These are phyloP conservation scores for Puntigrus tetrazona DNA, from an alignment of 2,113 vertebrate genomes.

Conservation along the genomic window DNA sequence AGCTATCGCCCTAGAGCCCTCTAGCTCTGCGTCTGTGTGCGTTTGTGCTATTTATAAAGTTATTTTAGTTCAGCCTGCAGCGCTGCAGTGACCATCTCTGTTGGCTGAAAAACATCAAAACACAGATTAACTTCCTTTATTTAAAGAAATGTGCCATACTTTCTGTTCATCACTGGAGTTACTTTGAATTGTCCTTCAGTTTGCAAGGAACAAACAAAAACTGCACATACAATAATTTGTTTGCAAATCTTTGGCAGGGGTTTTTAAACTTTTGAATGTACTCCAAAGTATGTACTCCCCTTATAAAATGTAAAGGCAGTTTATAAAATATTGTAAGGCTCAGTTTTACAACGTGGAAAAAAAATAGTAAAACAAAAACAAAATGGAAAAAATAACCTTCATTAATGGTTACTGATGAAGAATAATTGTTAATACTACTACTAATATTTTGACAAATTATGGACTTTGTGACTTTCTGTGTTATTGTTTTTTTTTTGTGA, in stretches of 20 bases:
- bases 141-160: not conserved
- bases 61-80: not conserved
- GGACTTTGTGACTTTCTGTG: too few relatives aligned
- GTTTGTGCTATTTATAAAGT: conserved; percentile 42
- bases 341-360: not conserved
- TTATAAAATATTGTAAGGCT: not conserved
- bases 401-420: too few relatives aligned
- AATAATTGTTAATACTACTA: too few relatives aligned
- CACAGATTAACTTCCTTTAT: not conserved
- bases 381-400: too few relatives aligned
- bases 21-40: not conserved
- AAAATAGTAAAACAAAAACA: not conserved
- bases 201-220: not conserved
- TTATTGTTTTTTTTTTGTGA: too few relatives aligned
- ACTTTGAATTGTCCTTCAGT: not conserved
- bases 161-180: not conserved
- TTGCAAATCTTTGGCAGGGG: not conserved
- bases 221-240: not conserved
- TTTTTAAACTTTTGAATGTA: not conserved
- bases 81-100: conserved; percentile 5
- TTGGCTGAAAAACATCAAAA: not conserved
- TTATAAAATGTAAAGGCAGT: not conserved
- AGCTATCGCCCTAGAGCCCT: not conserved
- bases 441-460: too few relatives aligned
- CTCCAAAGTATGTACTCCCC: not conserved